Base-by-base conservation (phyloP, 1,140 invertebrate species). In the Periplaneta americana region DNA sequence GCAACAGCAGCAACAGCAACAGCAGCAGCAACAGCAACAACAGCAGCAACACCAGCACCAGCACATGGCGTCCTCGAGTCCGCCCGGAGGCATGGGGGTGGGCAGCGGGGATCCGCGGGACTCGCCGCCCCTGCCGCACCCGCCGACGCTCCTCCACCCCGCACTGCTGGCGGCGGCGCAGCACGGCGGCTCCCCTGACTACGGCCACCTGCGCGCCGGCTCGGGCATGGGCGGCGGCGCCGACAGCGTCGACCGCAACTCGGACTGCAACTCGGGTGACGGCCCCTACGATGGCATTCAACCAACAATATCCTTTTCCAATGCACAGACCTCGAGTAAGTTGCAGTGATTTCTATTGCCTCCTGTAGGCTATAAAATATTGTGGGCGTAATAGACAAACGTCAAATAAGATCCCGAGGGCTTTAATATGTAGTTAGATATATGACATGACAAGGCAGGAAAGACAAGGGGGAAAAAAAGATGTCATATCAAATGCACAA, bases 291-390 rank as follows among this genome's bases (percentile, higher is more conserved):
- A 97, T 88, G 95, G 95, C 89, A 93, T 96, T 91, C 94, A 95
- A 90, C 95, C 95, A 94, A 96, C 95, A 93, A 96, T 97, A 96
- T 97, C 96, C 95, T 97, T 97, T 96, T 93, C 91, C 91, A 91
- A 92, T 77, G 33, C 48, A 18, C 33, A 66, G 48, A 66, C 28
- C 22, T n/a, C 48, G 48, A 66, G 48, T 66, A 66, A 66, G 48
- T 66, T 66, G 48, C 48, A 66, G 48, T n/a, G 22, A 22, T 66
- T 13, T 9, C n/a, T 66, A 66, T 28, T 66, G 5, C 5, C 48
- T 66, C n/a, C 10, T 48, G 39, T 48, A 48, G 10, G 13, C 39
- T 48, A 18, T 15, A 48, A 66, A 28, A 66, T n/a, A 28, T 48
- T n/a, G 8, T 28, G n/a, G 48, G n/a, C 1, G 48, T n/a, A 66